Evolutionary conservation across 2,797 vertebrate genomes (phyloP), one percentile per base, ranked within the genome.

Genomic region (Taeniopygia guttata): DNA sequence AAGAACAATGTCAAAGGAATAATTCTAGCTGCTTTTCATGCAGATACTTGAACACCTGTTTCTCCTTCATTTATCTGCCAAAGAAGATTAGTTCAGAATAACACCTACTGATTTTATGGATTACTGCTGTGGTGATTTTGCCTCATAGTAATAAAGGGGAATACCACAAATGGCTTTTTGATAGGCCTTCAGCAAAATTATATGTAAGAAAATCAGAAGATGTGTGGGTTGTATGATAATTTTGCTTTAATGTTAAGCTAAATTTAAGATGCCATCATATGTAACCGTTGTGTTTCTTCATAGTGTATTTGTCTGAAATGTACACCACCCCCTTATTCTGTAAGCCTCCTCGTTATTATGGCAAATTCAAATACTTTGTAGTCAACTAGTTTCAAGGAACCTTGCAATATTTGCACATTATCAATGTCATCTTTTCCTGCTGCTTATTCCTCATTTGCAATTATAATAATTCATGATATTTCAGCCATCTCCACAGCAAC

Each of bases 401-500:
- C 88, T 93, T 92, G 63, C 78, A 67, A 43, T 96, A 92, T 89
- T 94, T 96, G 88, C 81, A 89, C 88, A 77, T 94, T 94, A 96
- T 96, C 95, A 89, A 7, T 96, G 94, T 96, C 94, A 95, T 96
- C 86, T 93, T 94, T 93, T 95, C 74, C 63, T 92, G 72, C 88
- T 95, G 70, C 88, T 96, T 92, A 40, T 89, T 89, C 46, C 56
- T 96, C 78, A 95, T 96, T 95, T 95, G 95, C 92, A 96, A 94
- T 94, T 96, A 92, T 82, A 96, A 93, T 94, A 95, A 89, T 90
- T 74, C 78, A 38, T 84, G 83, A 70, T 94, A 92, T 94, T 94
- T 94, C 90, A 95, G 19, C 93, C 63, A 89, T 96, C 92, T 93
- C 90, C 84, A 95, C 90, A 94, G 93, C 77, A 96, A 92, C 88